These are phyloP conservation scores for Oreohelix idahoensis DNA, from an alignment of 1,140 invertebrate genomes.

Conservation along the genomic window DNA sequence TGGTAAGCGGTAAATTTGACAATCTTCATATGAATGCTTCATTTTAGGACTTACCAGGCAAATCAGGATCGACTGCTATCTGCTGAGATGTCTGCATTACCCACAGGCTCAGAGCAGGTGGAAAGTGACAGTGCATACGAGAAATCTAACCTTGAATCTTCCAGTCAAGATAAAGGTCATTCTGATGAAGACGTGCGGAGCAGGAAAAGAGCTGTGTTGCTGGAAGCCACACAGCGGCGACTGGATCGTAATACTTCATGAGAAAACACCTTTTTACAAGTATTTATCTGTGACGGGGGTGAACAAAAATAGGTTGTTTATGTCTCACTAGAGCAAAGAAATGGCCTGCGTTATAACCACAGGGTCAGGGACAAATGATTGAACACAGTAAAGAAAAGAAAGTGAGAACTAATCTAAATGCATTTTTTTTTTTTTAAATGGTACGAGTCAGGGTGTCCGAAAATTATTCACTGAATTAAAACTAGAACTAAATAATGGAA, in stretches of 20 bases:
- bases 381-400: no score
- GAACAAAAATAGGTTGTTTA: no score
- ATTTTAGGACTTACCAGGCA: slow-evolving; percentile 44
- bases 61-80: not conserved
- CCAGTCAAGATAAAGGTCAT: not conserved
- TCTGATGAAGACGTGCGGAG: slow-evolving; percentile 16
- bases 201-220: slow-evolving; percentile 44
- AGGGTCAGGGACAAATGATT: no score
- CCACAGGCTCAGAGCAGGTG: not conserved
- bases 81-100: not conserved
- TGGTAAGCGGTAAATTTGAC: no score
- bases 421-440: no score
- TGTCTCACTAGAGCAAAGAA: no score
- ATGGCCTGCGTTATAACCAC: no score
- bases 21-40: slow-evolving; percentile 7
- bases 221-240: slow-evolving; percentile 51
- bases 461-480: no score
- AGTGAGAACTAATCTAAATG: no score
- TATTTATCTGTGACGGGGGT: no score
- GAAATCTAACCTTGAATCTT: not conserved
- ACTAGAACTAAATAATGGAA: no score
- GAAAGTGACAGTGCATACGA: not conserved
- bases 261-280: not conserved
- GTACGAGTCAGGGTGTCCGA: no score
- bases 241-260: slow-evolving; percentile 27